Percentiles rank a stretch among this genome's conserved stretches.
These are phyloP conservation scores for Muschampia plurimacula DNA, from an alignment of 2,888 invertebrate genomes.

Conservation along the genomic window DNA sequence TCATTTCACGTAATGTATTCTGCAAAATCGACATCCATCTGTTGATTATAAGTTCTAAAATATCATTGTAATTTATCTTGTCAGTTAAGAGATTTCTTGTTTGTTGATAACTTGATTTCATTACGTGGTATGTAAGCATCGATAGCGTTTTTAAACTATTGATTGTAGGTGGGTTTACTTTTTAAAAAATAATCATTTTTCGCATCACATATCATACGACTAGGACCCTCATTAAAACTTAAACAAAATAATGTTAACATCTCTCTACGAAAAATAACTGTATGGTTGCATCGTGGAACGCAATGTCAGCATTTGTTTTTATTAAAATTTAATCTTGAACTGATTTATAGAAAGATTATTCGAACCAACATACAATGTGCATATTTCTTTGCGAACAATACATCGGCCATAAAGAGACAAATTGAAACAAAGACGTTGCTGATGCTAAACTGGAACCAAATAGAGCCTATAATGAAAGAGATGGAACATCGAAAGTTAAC, in stretches of 20 bases:
- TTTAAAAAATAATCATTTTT: too few species aligned
- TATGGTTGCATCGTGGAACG: too few species aligned
- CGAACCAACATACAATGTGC: slow-evolving; percentile 16
- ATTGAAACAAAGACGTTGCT: slow-evolving; percentile 38
- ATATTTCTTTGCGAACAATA: slow-evolving; percentile 22
- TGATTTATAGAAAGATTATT: background rate
- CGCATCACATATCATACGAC: too few species aligned
- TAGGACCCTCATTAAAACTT: too few species aligned
- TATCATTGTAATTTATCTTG: slow-evolving; percentile 19
- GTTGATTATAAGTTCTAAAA: slow-evolving; percentile 28
- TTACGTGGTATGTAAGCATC: background rate
- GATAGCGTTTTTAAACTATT: too few species aligned
- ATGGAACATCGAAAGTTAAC: slow-evolving; percentile 8
- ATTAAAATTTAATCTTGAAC: background rate
- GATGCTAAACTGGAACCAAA: slow-evolving; percentile 25
- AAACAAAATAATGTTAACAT: too few species aligned
- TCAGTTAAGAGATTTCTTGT: background rate
- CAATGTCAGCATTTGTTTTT: background rate
- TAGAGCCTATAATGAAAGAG: slow-evolving; percentile 27
- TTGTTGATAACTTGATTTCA: slow-evolving; percentile 5
- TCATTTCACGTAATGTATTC: slow-evolving; percentile 27
- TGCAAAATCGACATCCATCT: slow-evolving; percentile 15
- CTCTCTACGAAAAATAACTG: too few species aligned
- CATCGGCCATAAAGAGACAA: slow-evolving; percentile 39
- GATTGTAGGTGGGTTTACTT: too few species aligned